phyloP scores from a whole-genome alignment of 2,888 invertebrate species.

The Drosophila quinaria region DNA sequence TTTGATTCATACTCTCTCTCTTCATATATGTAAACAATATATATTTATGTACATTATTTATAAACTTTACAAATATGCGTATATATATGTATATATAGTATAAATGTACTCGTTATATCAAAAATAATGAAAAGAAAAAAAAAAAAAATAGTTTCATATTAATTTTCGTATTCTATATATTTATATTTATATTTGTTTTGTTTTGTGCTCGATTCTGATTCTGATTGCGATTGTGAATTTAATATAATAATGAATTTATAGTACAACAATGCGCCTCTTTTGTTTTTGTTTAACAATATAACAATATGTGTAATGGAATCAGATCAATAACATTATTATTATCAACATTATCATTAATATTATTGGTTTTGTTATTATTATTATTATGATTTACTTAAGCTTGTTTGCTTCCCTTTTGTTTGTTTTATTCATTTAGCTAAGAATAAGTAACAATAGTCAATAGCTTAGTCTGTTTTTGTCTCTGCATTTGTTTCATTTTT shows the following conservation, averaged over 20 bases:
- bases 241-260: slow-evolving; percentile 15
- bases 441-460: slow-evolving; percentile 49
- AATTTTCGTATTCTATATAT: slow-evolving; percentile 15
- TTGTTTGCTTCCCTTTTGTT: slow-evolving; percentile 12
- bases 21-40: slow-evolving; percentile 10
- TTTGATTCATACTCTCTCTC: slow-evolving; percentile 46
- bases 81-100: slow-evolving; percentile 24
- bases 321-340: slow-evolving; percentile 6
- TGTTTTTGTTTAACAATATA: slow-evolving; percentile 7
- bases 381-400: slow-evolving; percentile 10
- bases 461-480: slow-evolving; percentile 13
- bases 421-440: slow-evolving; percentile 27
- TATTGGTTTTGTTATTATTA: background rate
- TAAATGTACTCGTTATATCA: slow-evolving; percentile 25
- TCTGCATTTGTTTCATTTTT: slow-evolving; percentile 2
- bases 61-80: slow-evolving; percentile 39
- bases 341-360: slow-evolving; percentile 6
- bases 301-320: slow-evolving; percentile 15
- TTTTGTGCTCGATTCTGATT: slow-evolving; percentile 33
- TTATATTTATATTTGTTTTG: too few species aligned
- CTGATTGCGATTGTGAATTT: slow-evolving; percentile 2
- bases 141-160: background rate
- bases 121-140: slow-evolving; percentile 10
- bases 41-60: slow-evolving; percentile 19
- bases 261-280: slow-evolving; percentile 9